These are phyloP conservation scores for Gadopsis marmoratus DNA, from an alignment of 2,797 vertebrate genomes.

Conservation along the genomic window DNA sequence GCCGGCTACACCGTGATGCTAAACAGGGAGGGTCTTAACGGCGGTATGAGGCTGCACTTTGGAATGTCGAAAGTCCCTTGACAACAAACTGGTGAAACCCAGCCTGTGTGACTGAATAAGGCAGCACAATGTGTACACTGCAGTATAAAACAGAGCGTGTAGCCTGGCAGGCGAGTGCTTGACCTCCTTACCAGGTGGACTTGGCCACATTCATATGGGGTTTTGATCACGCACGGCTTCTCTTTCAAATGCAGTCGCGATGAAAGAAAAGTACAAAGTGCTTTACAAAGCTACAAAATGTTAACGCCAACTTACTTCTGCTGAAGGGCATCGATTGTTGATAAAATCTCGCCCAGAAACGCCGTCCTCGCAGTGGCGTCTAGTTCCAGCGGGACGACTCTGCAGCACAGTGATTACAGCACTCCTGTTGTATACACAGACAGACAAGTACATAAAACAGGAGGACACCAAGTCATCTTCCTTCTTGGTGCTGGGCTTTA, in stretches of 20 bases:
- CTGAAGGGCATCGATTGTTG: conserved; percentile 49
- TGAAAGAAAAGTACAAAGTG: not conserved
- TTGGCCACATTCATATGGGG: not conserved
- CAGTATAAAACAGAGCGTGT: conserved; percentile 23
- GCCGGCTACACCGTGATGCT: conserved; percentile 18
- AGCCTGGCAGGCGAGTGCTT: conserved; percentile 13
- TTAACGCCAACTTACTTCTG: conserved; percentile 49
- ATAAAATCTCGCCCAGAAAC: conserved; percentile 9
- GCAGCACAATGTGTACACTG: conserved; percentile 20
- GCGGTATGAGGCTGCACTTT: conserved; percentile 68
- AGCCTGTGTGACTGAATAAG: conserved; percentile 24
- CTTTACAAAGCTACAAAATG: not conserved
- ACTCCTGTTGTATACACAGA: conserved; percentile 45
- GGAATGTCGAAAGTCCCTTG: conserved; percentile 63
- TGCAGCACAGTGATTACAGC: conserved; percentile 4
- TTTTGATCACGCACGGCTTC: not conserved
- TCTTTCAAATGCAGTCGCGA: not conserved
- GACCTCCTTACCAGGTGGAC: conserved; percentile 30
- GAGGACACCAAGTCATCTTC: not conserved
- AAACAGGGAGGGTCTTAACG: conserved; percentile 5
- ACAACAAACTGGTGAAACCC: conserved; percentile 36
- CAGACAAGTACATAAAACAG: not conserved
- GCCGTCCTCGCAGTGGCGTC: not conserved
- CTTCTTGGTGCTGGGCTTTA: not conserved
- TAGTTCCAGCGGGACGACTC: conserved; percentile 17